phyloP scores from a whole-genome alignment of 2,113 vertebrate genomes.

The Podarcis muralis region DNA sequence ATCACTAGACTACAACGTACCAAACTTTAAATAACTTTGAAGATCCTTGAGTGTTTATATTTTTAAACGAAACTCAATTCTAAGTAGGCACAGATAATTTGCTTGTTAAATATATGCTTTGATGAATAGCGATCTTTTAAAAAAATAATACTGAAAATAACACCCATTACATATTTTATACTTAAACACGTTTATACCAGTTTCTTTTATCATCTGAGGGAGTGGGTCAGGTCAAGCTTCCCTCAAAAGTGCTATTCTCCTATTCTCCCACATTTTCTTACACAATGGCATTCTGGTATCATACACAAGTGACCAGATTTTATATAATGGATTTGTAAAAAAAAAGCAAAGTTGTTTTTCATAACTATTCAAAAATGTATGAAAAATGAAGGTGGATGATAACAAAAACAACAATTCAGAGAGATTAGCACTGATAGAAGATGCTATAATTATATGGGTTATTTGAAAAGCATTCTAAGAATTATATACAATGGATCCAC shows the following conservation, averaged over 20 bases:
- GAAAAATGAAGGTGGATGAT: slow-evolving; percentile 52
- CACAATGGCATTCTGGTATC: slow-evolving; percentile 54
- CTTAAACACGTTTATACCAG: not conserved
- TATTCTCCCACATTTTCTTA: slow-evolving; percentile 25
- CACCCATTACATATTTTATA: not conserved
- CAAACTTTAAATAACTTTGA: not conserved
- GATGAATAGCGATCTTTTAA: not conserved
- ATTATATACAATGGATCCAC: slow-evolving; percentile 50
- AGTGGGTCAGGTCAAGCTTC: slow-evolving; percentile 25
- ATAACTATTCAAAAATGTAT: slow-evolving; percentile 44
- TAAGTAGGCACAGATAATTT: not conserved
- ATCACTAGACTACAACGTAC: not conserved
- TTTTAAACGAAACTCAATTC: not conserved
- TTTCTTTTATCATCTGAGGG: slow-evolving; percentile 3
- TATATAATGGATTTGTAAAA: slow-evolving; percentile 46
- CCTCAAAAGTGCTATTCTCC: slow-evolving; percentile 17
- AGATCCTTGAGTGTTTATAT: not conserved
- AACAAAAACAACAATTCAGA: slow-evolving; percentile 58
- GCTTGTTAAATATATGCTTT: not conserved
- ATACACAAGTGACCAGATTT: slow-evolving; percentile 48
- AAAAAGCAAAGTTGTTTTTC: slow-evolving; percentile 53
- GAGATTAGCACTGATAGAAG: slow-evolving; percentile 53
- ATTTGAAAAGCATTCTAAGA: slow-evolving; percentile 57
- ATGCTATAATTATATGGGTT: slow-evolving; percentile 54
- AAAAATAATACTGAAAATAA: not conserved